Base-by-base conservation (phyloP, 2,113 vertebrate species). In the Limnothrissa miodon region DNA sequence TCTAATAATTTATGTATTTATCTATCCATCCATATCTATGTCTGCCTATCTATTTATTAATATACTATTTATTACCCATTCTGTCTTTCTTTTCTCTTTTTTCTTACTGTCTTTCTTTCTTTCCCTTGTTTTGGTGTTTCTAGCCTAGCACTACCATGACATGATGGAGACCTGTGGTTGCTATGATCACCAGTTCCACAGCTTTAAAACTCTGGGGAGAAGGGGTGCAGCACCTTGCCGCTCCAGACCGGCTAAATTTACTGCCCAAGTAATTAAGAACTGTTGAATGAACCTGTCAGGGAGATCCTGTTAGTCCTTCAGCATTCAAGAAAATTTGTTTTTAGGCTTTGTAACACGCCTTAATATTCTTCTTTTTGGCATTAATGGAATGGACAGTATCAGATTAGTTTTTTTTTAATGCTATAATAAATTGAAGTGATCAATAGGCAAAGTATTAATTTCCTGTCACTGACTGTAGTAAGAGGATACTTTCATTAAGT, bases 141-240 rank as follows among this genome's bases (percentile, higher is more conserved):
- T 78, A n/a, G 13, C 13, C 45, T 39, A 83, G 86, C 83, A 86
- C 89, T 83, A 39, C 88, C 82, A 84, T 89, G 88, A n/a, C 59
- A 66, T 66, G 87, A 84, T 82, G 9, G 84, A 87, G 84, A 79
- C 88, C 83, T 80, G 36, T 84, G 33, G 89, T 92, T 91, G 87
- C 91, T 91, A 91, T 92, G 90, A 91, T 90, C 87, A 92, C 87
- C 83, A 79, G 81, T 85, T 88, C 87, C 87, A 83, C 17, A 25
- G 78, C 15, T 83, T 48, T 83, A 85, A 88, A 90, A 88, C 87
- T 87, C 88, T 84, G 78, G 86, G 80, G 88, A 25, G 44, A 6
- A 45, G 39, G n/a, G 17, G 39, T 36, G n/a, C 36, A 80, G 85
- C 85, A 85, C 78, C 79, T 88, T 74, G 33, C 39, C 33, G 78